Evolutionary conservation across 2,113 vertebrate genomes (phyloP).

Genomic region (Tragulus kanchil): DNA sequence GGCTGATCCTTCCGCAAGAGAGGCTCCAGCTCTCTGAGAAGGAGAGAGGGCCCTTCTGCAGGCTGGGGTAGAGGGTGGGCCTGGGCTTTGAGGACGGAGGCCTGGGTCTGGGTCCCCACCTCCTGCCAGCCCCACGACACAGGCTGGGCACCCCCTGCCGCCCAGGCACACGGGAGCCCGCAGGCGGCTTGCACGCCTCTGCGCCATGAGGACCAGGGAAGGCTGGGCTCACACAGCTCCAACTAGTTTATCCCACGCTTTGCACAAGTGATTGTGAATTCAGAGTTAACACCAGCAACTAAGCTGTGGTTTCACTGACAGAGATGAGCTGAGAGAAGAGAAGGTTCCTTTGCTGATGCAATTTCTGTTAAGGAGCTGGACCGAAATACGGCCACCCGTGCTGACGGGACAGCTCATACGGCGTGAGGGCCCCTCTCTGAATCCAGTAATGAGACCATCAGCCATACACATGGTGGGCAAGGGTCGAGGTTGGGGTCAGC

Average conservation of each 20-base stretch:
- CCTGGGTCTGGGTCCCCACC: neutral
- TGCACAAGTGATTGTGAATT: neutral
- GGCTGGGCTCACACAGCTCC: neutral
- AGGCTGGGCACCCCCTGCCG: neutral
- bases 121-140: neutral
- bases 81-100: too few species aligned
- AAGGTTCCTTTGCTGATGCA: neutral
- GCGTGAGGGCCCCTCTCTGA: neutral
- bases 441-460: neutral
- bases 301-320: neutral
- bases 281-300: too few species aligned
- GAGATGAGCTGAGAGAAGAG: neutral
- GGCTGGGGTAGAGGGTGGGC: neutral
- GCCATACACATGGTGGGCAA: accelerated
- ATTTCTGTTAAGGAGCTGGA: too few species aligned
- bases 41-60: neutral
- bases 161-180: neutral
- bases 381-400: accelerated
- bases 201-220: neutral
- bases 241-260: too few species aligned
- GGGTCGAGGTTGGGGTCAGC: neutral
- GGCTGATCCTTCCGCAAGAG: too few species aligned
- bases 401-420: neutral
- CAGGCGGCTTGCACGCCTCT: neutral
- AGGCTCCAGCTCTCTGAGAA: too few species aligned